Conservation (phyloP, 2,113 vertebrate genomes). For the Nothobranchius kuhntae region DNA sequence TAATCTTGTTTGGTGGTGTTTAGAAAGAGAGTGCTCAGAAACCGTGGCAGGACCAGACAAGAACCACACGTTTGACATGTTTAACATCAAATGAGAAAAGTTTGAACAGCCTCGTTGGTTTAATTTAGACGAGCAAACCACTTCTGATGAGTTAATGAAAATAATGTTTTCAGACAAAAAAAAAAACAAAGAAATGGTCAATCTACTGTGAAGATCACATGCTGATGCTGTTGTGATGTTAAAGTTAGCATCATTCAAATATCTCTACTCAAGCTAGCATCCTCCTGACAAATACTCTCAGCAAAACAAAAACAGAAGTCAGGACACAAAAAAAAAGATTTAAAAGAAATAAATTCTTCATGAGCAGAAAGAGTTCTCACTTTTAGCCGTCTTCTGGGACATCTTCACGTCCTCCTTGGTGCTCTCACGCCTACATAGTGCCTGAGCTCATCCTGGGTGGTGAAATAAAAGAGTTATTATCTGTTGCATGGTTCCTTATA, state of each 20-base stretch:
- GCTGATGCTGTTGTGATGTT: too few species aligned
- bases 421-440: constrained; percentile 54
- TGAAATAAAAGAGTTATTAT: neutral
- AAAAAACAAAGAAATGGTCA: neutral
- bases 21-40: neutral
- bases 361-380: constrained; percentile 39
- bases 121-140: neutral
- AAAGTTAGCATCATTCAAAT: too few species aligned
- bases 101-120: neutral
- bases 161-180: too few species aligned
- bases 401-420: constrained; percentile 70
- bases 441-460: constrained; percentile 51
- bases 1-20: too few species aligned
- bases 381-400: constrained; percentile 68
- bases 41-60: too few species aligned
- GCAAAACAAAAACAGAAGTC: too few species aligned
- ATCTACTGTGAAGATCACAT: too few species aligned
- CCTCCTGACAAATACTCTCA: too few species aligned
- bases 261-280: too few species aligned
- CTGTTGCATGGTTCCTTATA: neutral
- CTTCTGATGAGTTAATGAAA: neutral
- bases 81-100: too few species aligned
- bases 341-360: neutral
- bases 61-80: too few species aligned
- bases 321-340: neutral